Base-by-base conservation (phyloP, 2,797 vertebrate genomes). In the Knipowitschia caucasica region DNA sequence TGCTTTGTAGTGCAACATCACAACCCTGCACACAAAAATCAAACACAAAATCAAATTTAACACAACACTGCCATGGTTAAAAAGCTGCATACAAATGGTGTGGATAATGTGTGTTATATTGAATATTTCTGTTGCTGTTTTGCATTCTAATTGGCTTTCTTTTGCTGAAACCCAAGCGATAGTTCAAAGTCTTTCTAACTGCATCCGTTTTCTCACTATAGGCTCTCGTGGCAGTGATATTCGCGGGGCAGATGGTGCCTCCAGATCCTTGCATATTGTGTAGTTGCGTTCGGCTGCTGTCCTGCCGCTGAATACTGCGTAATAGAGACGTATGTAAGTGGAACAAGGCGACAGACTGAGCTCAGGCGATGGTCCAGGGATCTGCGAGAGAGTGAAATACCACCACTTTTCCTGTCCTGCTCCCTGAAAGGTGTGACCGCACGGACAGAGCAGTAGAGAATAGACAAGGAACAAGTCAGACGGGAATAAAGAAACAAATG, bases 341-440 rank as follows among this genome's bases (percentile, higher is more conserved):
- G 50, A 33, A 64, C 69, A 71, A 57, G 73, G 66, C 64, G 70
- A 59, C 59, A 40, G 56, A 42, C 39, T 5, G 8, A 4, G 36
- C 36, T 20, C 5, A 23, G 5, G 59, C 64, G 45, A 40, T 45
- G 69, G 69, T 75, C 27, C 33, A 65, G 56, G 73, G 63, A 73
- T 75, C 74, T 76, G 85, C 64, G 64, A 76, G 80, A 80, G 81
- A 71, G 64, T 54, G 74, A 64, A 56, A 67, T 62, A 45, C 59
- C 43, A 56, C 68, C 53, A 62, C 56, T 62, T 67, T 67, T 65
- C 39, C 67, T 69, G 56, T 77, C 66, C 56, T 42, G 51, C 73
- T 75, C 64, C 71, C 73, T 80, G 77, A 84, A 77, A 78, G 69
- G 76, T 81, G 82, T 78, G 80, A 84, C 60, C 35, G 33, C 45